Conservation (phyloP, 2,888 invertebrate species). For the Pristionchus exspectatus region DNA sequence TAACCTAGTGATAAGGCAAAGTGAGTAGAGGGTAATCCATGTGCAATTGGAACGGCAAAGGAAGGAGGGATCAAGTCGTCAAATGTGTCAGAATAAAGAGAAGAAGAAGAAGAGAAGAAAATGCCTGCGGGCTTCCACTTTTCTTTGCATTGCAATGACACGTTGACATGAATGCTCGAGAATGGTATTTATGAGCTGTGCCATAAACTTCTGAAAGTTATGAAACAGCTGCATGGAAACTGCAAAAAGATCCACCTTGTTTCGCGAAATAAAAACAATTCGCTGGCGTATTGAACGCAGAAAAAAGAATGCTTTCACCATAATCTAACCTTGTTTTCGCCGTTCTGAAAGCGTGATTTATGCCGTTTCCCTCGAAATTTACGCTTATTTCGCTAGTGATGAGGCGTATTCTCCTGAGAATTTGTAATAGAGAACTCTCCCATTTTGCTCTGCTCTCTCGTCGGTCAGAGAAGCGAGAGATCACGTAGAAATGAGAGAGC, state of each 20-base stretch:
- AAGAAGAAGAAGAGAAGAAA: background rate
- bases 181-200: background rate
- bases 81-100: slow-evolving; percentile 3
- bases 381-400: no score
- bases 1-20: background rate
- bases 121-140: background rate
- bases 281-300: no score
- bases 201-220: no score
- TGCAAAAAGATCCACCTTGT: no score
- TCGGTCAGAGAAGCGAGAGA: background rate
- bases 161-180: background rate
- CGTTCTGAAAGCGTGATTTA: no score
- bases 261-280: no score
- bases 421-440: background rate
- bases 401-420: background rate
- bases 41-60: background rate
- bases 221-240: no score
- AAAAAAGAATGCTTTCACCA: no score
- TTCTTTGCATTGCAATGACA: slow-evolving; percentile 8
- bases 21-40: background rate
- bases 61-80: background rate
- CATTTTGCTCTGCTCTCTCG: background rate
- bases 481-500: background rate
- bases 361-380: no score
- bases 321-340: no score